Evolutionary conservation across 2,113 vertebrate species (phyloP), one percentile per base, ranked within the genome.

Genomic region (Marmota monax): DNA sequence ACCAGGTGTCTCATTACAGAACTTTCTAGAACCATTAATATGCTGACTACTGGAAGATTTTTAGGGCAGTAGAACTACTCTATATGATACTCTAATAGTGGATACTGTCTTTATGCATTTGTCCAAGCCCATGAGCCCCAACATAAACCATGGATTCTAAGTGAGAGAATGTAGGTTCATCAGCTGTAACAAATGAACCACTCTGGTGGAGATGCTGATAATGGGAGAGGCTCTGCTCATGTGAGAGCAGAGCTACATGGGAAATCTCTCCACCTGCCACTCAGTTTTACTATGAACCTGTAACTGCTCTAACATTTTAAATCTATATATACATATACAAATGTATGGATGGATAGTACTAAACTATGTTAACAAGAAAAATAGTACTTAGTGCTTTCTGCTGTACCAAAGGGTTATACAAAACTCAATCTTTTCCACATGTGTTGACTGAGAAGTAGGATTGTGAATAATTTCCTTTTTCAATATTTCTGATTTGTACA

Each of bases 401-500:
- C 10, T 56, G 2, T 2, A 18, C 39, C 42, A 53, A 37, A 67
- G 9, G 5, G 29, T 51, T 17, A 7, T 18, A 8, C 9, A 18
- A 45, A 83, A 65, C 51, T 80, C 51, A 11, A 48, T 37, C 20
- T 79, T 94, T 82, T 48, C 73, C 56, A 76, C 23, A 45, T 37
- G 14, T 1, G 3, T 42, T 42, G 39, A 56, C 37, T 70, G 14
- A 39, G 5, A 95, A 37, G 9, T 25, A 14, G 5, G 45, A 42
- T 58, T 51, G 45, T 58, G 29, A 69, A 70, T 45, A 7, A 65
- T 93, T 78, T 69, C 23, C 56, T 13, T 78, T 86, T 93, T 91
- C 37, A 89, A 22, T 63, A 86, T 69, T 86, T 89, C 42, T 90
- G 8, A 82, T 73, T 78, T 93, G 80, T 93, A 23, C 74, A 78